Evolutionary conservation across 2,888 invertebrate genomes (phyloP), one percentile per base, ranked within the genome.

Genomic region (Polymixis lichenea): DNA sequence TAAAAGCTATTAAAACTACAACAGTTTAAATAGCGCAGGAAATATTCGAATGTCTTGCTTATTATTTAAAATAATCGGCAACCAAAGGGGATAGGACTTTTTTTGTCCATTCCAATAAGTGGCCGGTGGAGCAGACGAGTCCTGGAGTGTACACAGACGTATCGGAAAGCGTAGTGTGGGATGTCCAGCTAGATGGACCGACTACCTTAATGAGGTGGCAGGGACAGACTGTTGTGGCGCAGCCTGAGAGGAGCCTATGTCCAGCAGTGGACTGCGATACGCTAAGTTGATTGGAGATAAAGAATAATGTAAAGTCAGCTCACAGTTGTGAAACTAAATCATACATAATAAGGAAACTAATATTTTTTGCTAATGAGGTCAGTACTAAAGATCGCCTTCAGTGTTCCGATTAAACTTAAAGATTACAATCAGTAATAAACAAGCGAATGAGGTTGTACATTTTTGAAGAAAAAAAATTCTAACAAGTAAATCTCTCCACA

Each of bases 381-480:
- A 80, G 0, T n/a, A 28, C 19, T 7, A 49, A 73, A 78, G 53
- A 80, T 80, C 28, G 28, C 78, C 80, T 78, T 78, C 73, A 49
- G 13, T 1, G 15, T 80, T 46, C 25, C 19, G 56, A 65, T 80
- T 51, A 79, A 62, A 43, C 17, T 60, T 17, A 69, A n/a, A 28
- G 78, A 78, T 71, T 49, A 13, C 11, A 25, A 72, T 58, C 43
- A 46, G 17, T 53, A 51, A 70, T 19, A 56, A 64, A 77, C 32
- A 53, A 56, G 28, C 13, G 9, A 77, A 56, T 78, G 32, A 71
- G 46, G 32, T 19, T 32, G n/a, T 46, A n/a, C n/a, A n/a, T n/a
- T n/a, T n/a, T n/a, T n/a, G n/a, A n/a, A n/a, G n/a, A 19, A 7
- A 19, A 15, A 3, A 55, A 69, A 56, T 22, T 49, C 8, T 5